Evolutionary conservation across 2,797 vertebrate species (phyloP).

Genomic region (Helostoma temminkii): DNA sequence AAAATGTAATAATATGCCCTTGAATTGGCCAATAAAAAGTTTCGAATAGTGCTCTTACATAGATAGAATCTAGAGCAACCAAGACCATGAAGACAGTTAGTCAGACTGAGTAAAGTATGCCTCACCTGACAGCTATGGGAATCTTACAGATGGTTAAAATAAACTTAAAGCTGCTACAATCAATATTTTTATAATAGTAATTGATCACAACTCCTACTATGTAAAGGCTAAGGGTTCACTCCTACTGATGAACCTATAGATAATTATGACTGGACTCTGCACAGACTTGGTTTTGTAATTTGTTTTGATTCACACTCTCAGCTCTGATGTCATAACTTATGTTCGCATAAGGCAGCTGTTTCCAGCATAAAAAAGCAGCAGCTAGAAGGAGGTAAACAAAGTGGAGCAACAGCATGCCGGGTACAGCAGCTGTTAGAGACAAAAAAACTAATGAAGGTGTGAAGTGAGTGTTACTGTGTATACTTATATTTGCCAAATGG

Average conservation of each 20-base stretch:
- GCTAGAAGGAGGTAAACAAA: background rate
- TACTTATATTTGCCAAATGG: background rate
- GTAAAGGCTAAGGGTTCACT: background rate
- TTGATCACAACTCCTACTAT: slow-evolving; percentile 1
- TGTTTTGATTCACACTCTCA: background rate
- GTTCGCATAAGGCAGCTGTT: background rate
- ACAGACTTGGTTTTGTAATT: background rate
- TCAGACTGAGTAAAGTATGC: background rate
- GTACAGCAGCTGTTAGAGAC: background rate
- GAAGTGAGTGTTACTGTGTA: background rate
- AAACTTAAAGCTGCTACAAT: background rate
- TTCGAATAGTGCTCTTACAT: background rate
- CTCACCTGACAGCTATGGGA: background rate
- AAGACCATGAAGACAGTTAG: background rate
- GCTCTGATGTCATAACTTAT: background rate
- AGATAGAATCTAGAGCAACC: background rate
- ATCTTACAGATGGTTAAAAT: background rate
- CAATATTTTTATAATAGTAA: background rate
- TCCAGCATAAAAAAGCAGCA: background rate
- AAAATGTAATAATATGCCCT: slow-evolving; percentile 18
- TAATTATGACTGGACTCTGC: slow-evolving; percentile 5
- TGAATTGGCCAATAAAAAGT: background rate
- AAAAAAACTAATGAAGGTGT: too few relatives aligned
- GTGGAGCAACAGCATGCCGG: background rate
- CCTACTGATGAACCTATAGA: background rate